Percentiles rank a stretch among this genome's conserved stretches.
phyloP scores from a whole-genome alignment of 2,113 vertebrate genomes.

The Sander vitreus region DNA sequence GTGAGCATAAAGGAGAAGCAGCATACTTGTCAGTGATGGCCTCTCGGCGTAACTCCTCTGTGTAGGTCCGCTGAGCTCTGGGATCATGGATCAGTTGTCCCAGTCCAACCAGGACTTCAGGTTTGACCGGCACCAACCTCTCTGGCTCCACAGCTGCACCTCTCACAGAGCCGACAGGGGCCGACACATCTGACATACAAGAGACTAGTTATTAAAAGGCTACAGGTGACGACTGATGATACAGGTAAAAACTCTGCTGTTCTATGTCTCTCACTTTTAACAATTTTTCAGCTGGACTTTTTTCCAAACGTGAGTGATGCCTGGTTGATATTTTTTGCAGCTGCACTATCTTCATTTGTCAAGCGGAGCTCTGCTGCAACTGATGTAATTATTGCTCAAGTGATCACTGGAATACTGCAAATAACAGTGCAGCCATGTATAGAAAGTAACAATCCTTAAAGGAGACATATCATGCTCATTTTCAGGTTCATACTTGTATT shows the following conservation, averaged over 20 bases:
- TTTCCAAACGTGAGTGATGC: neutral
- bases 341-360: slow-evolving; percentile 45
- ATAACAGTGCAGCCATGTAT: neutral
- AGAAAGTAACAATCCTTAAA: neutral
- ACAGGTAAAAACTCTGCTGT: neutral
- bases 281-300: neutral
- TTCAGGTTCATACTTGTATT: too few relatives aligned
- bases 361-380: slow-evolving; percentile 30
- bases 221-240: neutral
- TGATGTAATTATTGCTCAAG: slow-evolving; percentile 43
- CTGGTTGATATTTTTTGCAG: slow-evolving; percentile 30
- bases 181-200: slow-evolving; percentile 44
- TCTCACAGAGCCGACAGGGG: slow-evolving; percentile 49
- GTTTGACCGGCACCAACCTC: slow-evolving; percentile 61
- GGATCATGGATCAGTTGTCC: slow-evolving; percentile 71
- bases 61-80: slow-evolving; percentile 69
- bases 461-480: too few relatives aligned
- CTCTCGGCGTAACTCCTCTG: slow-evolving; percentile 81
- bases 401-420: slow-evolving; percentile 2
- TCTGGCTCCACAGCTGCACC: slow-evolving; percentile 53
- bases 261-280: neutral
- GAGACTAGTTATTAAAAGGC: neutral
- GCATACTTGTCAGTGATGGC: slow-evolving; percentile 77
- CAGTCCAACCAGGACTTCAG: slow-evolving; percentile 53
- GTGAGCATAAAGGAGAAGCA: neutral